A percentile compares a stretch with the other conserved stretches of the same genome.
These are phyloP conservation scores for Tapirus terrestris DNA, from an alignment of 2,113 vertebrate genomes.

Conservation along the genomic window DNA sequence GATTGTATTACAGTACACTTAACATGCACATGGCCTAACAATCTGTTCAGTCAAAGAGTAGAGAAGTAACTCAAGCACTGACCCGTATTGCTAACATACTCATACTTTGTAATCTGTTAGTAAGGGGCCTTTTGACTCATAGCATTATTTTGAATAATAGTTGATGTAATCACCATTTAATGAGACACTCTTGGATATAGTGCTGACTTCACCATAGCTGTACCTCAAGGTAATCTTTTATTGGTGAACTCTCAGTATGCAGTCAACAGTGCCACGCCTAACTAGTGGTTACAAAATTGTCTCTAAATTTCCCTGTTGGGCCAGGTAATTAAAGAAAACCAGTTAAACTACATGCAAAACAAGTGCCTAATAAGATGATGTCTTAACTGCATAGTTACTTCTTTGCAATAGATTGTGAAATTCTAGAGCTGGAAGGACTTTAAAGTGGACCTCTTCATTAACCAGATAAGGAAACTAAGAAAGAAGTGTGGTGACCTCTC, in stretches of 20 bases:
- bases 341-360: background rate
- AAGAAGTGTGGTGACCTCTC: background rate
- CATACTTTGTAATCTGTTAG: background rate
- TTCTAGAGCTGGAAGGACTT: background rate
- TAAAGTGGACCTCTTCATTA: background rate
- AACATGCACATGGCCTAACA: background rate
- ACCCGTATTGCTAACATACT: background rate
- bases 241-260: background rate
- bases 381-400: background rate
- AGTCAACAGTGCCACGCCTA: background rate
- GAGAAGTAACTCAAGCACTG: background rate
- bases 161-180: background rate
- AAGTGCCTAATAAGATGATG: background rate
- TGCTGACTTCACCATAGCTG: background rate
- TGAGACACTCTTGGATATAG: background rate
- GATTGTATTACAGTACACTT: slow-evolving; percentile 10
- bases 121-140: background rate
- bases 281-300: background rate
- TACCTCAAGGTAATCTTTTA: background rate
- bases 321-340: background rate
- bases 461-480: background rate
- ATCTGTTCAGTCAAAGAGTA: background rate
- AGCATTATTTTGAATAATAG: background rate
- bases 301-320: background rate
- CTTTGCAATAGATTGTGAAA: background rate